These are phyloP conservation scores for Naja naja DNA, from an alignment of 2,113 vertebrate species.

Conservation along the genomic window DNA sequence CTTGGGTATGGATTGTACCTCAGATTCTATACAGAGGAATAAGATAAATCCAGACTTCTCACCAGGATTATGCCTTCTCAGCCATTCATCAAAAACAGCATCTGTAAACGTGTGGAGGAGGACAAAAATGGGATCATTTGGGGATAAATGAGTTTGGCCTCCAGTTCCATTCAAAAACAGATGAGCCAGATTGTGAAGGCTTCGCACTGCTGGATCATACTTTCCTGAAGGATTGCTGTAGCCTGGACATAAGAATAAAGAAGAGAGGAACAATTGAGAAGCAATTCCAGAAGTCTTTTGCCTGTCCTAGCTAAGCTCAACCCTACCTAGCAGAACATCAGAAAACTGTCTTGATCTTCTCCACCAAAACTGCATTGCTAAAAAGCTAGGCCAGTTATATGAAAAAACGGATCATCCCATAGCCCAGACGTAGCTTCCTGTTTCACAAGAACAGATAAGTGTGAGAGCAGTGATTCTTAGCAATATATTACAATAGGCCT, in stretches of 20 bases:
- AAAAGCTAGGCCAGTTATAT: neutral
- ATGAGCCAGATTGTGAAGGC: slow-evolving; percentile 96
- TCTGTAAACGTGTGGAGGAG: slow-evolving; percentile 95
- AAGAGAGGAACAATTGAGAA: slow-evolving; percentile 19
- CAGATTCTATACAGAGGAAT: slow-evolving; percentile 5
- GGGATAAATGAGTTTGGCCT: slow-evolving; percentile 93
- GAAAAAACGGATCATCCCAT: neutral
- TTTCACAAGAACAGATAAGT: neutral
- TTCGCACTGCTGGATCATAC: slow-evolving; percentile 89
- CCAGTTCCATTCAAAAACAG: slow-evolving; percentile 96
- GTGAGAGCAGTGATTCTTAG: slow-evolving; percentile 10
- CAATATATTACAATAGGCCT: neutral
- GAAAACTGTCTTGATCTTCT: slow-evolving; percentile 12
- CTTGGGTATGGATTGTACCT: neutral
- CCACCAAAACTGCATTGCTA: neutral
- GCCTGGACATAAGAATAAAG: slow-evolving; percentile 69
- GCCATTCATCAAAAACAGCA: slow-evolving; percentile 96
- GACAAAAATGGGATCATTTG: slow-evolving; percentile 96
- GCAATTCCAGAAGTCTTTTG: slow-evolving; percentile 3
- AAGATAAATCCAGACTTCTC: slow-evolving; percentile 29
- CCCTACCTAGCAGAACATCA: neutral
- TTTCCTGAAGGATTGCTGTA: slow-evolving; percentile 90
- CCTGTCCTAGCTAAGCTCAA: neutral
- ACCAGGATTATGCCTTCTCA: slow-evolving; percentile 87
- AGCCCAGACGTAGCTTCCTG: neutral